These are phyloP conservation scores for Spilarctia lutea DNA, from an alignment of 2,888 invertebrate species.

Conservation along the genomic window DNA sequence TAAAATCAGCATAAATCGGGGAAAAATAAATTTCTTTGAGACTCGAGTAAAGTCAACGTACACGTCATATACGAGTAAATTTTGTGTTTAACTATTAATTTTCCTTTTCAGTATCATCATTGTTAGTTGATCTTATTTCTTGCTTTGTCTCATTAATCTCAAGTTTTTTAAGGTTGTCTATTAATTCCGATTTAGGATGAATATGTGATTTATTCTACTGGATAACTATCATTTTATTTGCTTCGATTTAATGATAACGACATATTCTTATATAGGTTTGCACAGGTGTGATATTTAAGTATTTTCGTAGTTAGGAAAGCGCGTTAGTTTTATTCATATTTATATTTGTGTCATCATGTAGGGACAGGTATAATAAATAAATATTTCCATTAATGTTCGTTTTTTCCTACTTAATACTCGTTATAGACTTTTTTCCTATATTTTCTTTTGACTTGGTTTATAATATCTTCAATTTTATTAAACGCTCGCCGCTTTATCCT, in stretches of 20 bases:
- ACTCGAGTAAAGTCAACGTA: no score
- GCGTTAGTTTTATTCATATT: neutral
- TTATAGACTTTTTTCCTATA: neutral
- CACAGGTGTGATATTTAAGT: neutral
- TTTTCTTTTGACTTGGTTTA: neutral
- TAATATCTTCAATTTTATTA: constrained; percentile 8
- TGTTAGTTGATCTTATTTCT: no score
- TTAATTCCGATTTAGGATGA: neutral
- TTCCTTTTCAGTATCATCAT: no score
- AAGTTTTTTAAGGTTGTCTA: neutral
- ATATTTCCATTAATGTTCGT: no score
- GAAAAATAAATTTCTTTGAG: neutral
- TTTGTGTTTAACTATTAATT: no score
- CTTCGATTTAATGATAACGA: neutral
- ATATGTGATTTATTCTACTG: neutral
- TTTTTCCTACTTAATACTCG: no score
- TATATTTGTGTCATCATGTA: neutral
- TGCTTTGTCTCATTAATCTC: neutral
- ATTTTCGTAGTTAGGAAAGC: neutral
- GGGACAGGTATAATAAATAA: neutral
- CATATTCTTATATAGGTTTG: neutral
- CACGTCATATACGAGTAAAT: no score
- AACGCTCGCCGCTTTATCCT: constrained; percentile 48
- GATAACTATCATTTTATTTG: neutral
- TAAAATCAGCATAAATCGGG: neutral